A percentile compares a stretch with the other conserved stretches of the same genome.
Conservation (phyloP, 2,113 vertebrate genomes). For the Uria lomvia region DNA sequence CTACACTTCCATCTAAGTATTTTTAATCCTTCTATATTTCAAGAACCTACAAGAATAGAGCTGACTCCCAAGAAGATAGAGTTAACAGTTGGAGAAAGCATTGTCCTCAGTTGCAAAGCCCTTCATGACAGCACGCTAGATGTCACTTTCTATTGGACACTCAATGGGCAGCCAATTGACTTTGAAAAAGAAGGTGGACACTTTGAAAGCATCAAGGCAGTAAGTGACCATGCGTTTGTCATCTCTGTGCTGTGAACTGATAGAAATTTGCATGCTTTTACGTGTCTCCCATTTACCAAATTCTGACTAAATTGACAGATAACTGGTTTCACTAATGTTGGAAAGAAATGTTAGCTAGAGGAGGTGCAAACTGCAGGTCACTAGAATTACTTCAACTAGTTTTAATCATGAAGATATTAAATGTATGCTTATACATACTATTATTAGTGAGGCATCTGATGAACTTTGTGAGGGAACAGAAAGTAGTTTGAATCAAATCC, state of each 20-base stretch:
- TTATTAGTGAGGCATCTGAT: background rate
- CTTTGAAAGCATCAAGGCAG: constrained; percentile 94
- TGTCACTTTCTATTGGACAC: constrained; percentile 89
- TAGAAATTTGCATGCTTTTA: background rate
- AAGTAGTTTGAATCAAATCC: background rate
- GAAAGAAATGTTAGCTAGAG: background rate
- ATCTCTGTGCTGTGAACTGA: background rate
- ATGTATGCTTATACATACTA: background rate
- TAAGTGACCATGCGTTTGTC: constrained; percentile 75
- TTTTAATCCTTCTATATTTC: constrained; percentile 46
- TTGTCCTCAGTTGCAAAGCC: constrained; percentile 93
- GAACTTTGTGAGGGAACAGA: background rate
- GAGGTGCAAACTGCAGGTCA: background rate
- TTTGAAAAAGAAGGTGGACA: constrained; percentile 90
- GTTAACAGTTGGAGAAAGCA: constrained; percentile 92
- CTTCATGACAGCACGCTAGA: constrained; percentile 87
- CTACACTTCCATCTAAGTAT: background rate
- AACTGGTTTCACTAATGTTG: background rate
- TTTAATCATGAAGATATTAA: background rate
- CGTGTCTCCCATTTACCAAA: background rate
- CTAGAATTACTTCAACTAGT: background rate
- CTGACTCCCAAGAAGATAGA: constrained; percentile 87
- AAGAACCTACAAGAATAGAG: constrained; percentile 93
- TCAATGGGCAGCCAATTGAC: constrained; percentile 86
- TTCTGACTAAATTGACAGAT: background rate